phyloP scores from a whole-genome alignment of 2,888 invertebrate genomes.

The Melieria omissa region DNA sequence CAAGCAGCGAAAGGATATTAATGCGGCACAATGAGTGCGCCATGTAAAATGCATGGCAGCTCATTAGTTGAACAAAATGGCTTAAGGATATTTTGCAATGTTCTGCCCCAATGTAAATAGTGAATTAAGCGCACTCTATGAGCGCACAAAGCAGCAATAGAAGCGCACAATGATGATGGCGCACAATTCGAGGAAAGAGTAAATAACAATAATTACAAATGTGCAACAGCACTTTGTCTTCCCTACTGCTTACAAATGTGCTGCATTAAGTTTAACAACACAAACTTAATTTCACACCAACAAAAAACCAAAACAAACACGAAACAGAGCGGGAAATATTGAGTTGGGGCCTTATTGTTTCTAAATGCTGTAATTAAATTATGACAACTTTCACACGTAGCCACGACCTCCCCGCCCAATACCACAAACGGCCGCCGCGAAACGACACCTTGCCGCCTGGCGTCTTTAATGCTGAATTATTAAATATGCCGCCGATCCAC shows the following conservation, averaged over 20 bases:
- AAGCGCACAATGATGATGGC: too few relatives aligned
- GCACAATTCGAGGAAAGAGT: too few relatives aligned
- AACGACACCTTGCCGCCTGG: background rate
- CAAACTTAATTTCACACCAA: too few relatives aligned
- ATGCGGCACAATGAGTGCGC: constrained; percentile 23
- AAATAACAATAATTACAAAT: too few relatives aligned
- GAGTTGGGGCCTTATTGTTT: background rate
- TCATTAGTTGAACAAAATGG: constrained; percentile 43
- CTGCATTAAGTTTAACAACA: too few relatives aligned
- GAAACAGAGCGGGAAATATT: too few relatives aligned
- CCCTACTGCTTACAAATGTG: too few relatives aligned
- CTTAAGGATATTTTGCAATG: constrained; percentile 41
- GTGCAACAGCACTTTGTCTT: too few relatives aligned
- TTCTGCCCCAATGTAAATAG: constrained; percentile 26
- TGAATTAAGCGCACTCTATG: constrained; percentile 13
- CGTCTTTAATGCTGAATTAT: constrained; percentile 26
- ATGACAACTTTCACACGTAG: constrained; percentile 9
- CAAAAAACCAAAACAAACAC: too few relatives aligned
- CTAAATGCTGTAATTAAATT: constrained; percentile 15
- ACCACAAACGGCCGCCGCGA: background rate
- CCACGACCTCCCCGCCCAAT: background rate
- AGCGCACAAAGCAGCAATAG: background rate
- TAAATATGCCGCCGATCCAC: background rate
- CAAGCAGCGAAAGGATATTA: constrained; percentile 6
- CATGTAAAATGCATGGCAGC: constrained; percentile 46